Base-by-base conservation (phyloP, 1,140 invertebrate species). In the Microplitis demolitor region DNA sequence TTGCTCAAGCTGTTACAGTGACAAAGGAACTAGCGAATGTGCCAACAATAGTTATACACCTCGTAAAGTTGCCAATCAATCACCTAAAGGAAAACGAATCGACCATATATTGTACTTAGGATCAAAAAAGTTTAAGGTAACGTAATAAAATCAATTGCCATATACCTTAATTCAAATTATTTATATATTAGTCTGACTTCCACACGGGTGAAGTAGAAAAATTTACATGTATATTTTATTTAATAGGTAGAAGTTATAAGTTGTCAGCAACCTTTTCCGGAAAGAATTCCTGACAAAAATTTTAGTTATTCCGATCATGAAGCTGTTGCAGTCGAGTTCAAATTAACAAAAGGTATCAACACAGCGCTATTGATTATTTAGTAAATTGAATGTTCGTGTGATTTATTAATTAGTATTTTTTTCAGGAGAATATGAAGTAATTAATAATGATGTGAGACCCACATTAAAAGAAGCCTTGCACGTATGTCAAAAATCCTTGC, bases 281-380 rank as follows among this genome's bases (percentile, higher is more conserved):
- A 92, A 50, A 88, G 91, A 77, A 91, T 97, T 54, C 93, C 94
- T 8, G 89, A 89, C 0, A 82, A 90, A 69, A 81, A 88, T 64
- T 95, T 93, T 77, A 95, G 94, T 80, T 97, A 93, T 85, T 97
- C 96, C 0, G 96, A 97, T 84, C 96, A 97, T 82, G 96, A 97
- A 88, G 95, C 94, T n/a, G 91, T 97, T n/a, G 83, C 89, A 71
- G 90, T 92, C 14, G 88, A 87, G 58, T 82, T 96, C 14, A 87
- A 86, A 78, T 76, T 91, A 37, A 83, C 66, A 13, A 84, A 81
- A 79, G 82, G 84, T 88, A 76, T 53, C 45, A 53, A 69, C 31
- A 74, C 9, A 62, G 34, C 13, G 64, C 35, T 62, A 37, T 71
- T 68, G 14, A 54, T 4, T 0, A 13, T 8, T 37, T 9, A 34